Evolutionary conservation across 2,888 invertebrate genomes (phyloP).

Genomic region (Cremastobaeus sp.): DNA sequence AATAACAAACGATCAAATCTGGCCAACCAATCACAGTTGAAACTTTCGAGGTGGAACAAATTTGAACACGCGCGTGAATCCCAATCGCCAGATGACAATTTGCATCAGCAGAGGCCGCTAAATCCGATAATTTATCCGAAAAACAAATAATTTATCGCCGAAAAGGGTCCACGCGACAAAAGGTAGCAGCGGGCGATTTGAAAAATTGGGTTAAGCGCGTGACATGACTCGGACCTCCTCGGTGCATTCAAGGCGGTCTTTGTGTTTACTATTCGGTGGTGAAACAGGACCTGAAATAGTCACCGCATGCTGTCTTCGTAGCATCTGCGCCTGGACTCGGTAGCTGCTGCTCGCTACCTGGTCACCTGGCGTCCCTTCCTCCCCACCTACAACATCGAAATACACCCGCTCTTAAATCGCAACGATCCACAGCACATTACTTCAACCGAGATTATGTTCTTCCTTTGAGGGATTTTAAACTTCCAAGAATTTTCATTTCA

Average conservation of each 20-base stretch:
- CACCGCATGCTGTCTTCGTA: conserved; percentile 40
- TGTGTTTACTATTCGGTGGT: conserved; percentile 44
- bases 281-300: conserved; percentile 39
- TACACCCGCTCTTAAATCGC: conserved; percentile 41
- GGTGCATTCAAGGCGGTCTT: conserved; percentile 40
- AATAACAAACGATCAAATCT: background rate
- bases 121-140: conserved; percentile 25
- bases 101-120: conserved; percentile 2
- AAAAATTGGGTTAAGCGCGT: conserved; percentile 57
- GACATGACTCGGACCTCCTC: conserved; percentile 48
- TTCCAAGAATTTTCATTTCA: conserved; percentile 39
- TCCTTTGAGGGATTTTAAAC: conserved; percentile 15
- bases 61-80: conserved; percentile 3
- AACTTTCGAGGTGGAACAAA: conserved; percentile 1
- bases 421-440: conserved; percentile 30
- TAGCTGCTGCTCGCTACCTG: conserved; percentile 43
- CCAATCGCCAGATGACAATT: conserved; percentile 1
- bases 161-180: conserved; percentile 21
- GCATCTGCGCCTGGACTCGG: conserved; percentile 43
- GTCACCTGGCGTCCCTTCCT: conserved; percentile 54
- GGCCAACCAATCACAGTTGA: background rate
- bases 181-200: conserved; percentile 20
- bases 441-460: conserved; percentile 8
- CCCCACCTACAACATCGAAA: conserved; percentile 17
- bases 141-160: conserved; percentile 41